These are phyloP conservation scores for Sebastes flavidus DNA, from an alignment of 2,797 vertebrate genomes.

Conservation along the genomic window DNA sequence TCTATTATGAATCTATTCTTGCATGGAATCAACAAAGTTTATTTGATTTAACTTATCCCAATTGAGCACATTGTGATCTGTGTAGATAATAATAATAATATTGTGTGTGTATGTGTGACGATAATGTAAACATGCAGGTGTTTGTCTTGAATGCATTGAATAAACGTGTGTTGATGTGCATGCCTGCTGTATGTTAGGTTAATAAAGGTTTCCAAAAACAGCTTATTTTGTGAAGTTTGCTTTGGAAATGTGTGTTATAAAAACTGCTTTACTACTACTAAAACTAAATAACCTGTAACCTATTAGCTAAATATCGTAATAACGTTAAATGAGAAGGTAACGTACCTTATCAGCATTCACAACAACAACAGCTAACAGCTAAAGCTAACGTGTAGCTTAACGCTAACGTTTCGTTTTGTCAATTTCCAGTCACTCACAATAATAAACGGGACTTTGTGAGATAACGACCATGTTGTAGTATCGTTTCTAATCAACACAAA, in stretches of 20 bases:
- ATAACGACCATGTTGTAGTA: not conserved
- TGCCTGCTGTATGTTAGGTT: not conserved
- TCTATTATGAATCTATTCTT: not conserved
- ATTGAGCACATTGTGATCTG: too few species aligned
- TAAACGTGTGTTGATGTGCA: too few species aligned
- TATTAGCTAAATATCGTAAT: not conserved
- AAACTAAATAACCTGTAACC: not conserved
- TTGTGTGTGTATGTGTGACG: too few species aligned
- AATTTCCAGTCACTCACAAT: not conserved
- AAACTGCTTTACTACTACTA: not conserved
- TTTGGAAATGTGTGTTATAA: not conserved
- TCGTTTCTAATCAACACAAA: not conserved
- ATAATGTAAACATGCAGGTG: too few species aligned
- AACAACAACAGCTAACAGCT: not conserved
- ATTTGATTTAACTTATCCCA: too few species aligned
- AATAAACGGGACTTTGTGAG: not conserved
- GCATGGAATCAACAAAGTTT: too few species aligned
- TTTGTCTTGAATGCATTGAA: too few species aligned
- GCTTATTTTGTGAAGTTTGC: not conserved
- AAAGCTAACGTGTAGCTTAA: not conserved
- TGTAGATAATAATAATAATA: too few species aligned
- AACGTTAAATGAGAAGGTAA: conserved; percentile 3
- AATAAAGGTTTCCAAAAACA: not conserved
- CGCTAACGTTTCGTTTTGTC: not conserved
- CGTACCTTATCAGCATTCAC: conserved; percentile 12